Percentiles rank a stretch among this genome's conserved stretches.
These are phyloP conservation scores for Folsomia candida DNA, from an alignment of 2,888 invertebrate species.

Conservation along the genomic window DNA sequence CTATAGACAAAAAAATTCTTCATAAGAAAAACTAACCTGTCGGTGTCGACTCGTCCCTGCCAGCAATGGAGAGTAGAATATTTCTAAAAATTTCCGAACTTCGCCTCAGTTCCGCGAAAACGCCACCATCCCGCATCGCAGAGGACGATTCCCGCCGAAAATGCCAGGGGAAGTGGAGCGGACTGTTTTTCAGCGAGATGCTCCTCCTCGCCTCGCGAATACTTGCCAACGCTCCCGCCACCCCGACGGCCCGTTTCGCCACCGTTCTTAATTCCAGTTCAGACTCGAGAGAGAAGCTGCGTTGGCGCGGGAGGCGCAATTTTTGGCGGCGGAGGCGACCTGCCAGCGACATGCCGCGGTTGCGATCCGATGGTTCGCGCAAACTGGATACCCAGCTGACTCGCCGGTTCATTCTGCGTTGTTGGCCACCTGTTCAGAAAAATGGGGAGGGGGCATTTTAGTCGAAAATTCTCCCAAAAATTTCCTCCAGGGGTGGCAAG, in stretches of 20 bases:
- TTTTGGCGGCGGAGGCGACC: conserved; percentile 47
- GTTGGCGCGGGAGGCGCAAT: conserved; percentile 51
- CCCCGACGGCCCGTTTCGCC: conserved; percentile 50
- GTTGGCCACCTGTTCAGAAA: conserved; percentile 35
- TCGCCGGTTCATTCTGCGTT: conserved; percentile 51
- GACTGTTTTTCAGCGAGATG: conserved; percentile 54
- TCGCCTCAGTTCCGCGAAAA: conserved; percentile 54
- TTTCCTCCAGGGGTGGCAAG: no score
- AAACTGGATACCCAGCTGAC: conserved; percentile 52
- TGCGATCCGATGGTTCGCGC: conserved; percentile 49
- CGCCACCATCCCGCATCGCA: conserved; percentile 52
- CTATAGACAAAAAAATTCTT: no score
- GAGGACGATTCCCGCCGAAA: conserved; percentile 49
- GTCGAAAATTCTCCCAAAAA: no score
- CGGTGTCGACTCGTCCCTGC: conserved; percentile 52
- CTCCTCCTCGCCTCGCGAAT: conserved; percentile 52
- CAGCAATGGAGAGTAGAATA: conserved; percentile 54
- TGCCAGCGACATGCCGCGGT: conserved; percentile 47
- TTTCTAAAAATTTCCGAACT: conserved; percentile 55
- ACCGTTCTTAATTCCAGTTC: conserved; percentile 51
- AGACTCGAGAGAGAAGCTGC: conserved; percentile 54
- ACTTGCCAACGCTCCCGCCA: conserved; percentile 49
- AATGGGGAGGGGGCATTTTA: no score
- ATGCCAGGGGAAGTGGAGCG: conserved; percentile 52
- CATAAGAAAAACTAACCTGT: conserved; percentile 50